A percentile compares a stretch with the other conserved stretches of the same genome.
Conservation (phyloP, 2,113 vertebrate species). For the Nyctereutes procyonoides region DNA sequence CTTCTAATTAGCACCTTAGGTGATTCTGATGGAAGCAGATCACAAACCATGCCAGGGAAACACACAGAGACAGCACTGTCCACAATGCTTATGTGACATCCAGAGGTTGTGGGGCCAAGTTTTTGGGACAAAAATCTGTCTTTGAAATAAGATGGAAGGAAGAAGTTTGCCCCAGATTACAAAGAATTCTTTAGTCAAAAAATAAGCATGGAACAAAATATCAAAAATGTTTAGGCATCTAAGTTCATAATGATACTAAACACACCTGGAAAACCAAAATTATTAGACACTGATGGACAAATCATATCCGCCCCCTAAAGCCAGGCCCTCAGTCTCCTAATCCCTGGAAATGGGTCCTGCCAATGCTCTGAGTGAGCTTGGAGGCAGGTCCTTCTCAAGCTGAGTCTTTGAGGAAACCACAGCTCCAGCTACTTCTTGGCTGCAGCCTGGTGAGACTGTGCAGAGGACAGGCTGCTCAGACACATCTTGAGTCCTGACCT, state of each 20-base stretch:
- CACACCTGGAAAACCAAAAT: neutral
- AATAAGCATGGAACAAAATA: neutral
- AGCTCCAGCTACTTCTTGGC: neutral
- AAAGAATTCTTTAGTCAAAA: neutral
- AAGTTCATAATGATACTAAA: neutral
- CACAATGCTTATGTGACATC: neutral
- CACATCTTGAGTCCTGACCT: neutral
- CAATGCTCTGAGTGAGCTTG: neutral
- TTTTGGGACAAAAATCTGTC: neutral
- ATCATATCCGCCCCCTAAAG: neutral
- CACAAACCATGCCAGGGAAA: neutral
- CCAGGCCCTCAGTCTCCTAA: neutral
- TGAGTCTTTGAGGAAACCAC: neutral
- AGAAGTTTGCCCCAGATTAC: neutral
- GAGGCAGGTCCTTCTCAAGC: too few species aligned
- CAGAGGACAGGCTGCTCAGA: fast-evolving
- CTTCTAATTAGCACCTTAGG: neutral
- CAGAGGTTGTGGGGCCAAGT: neutral
- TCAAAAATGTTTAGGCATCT: neutral
- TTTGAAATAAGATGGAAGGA: neutral
- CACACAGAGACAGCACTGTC: fast-evolving
- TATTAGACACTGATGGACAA: neutral
- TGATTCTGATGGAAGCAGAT: neutral
- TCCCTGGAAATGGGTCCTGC: neutral
- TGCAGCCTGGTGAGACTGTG: neutral